Percentiles rank a stretch among this genome's conserved stretches.
Evolutionary conservation across 1,140 invertebrate genomes (phyloP).

Genomic region (Pemphigus obesinymphae): DNA sequence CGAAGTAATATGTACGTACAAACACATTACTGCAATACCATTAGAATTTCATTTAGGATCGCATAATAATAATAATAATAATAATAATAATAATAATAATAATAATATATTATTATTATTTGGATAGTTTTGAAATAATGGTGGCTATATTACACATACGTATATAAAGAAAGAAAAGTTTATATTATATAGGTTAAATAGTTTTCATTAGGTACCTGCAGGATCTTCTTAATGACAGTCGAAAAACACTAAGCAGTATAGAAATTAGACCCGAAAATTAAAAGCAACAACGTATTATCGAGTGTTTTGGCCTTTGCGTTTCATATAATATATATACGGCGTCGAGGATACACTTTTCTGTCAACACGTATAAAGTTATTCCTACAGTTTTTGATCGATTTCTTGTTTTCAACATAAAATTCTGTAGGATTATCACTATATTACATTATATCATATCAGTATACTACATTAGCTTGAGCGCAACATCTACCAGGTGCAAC

Average conservation of each 20-base stretch:
- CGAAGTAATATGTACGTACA: too few relatives aligned
- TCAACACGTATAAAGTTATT: background rate
- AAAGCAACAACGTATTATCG: constrained; percentile 10
- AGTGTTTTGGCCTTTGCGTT: background rate
- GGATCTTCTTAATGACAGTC: background rate
- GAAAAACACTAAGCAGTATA: background rate
- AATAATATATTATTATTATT: background rate
- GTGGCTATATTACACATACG: too few relatives aligned
- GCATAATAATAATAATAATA: too few relatives aligned
- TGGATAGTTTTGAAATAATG: background rate
- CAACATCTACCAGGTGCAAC: too few relatives aligned
- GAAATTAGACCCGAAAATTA: constrained; percentile 3
- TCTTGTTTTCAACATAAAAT: too few relatives aligned
- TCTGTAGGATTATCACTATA: background rate
- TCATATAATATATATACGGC: background rate
- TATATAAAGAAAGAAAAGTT: too few relatives aligned
- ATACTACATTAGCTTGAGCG: too few relatives aligned
- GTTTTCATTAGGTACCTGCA: background rate
- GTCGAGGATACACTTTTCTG: too few relatives aligned
- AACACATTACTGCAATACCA: too few relatives aligned
- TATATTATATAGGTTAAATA: background rate
- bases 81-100: too few relatives aligned
- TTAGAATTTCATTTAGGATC: background rate
- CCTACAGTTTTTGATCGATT: background rate
- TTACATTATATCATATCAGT: too few relatives aligned